A percentile compares a stretch with the other conserved stretches of the same genome.
phyloP scores from a whole-genome alignment of 1,140 invertebrate species.

The Nasonia vitripennis region DNA sequence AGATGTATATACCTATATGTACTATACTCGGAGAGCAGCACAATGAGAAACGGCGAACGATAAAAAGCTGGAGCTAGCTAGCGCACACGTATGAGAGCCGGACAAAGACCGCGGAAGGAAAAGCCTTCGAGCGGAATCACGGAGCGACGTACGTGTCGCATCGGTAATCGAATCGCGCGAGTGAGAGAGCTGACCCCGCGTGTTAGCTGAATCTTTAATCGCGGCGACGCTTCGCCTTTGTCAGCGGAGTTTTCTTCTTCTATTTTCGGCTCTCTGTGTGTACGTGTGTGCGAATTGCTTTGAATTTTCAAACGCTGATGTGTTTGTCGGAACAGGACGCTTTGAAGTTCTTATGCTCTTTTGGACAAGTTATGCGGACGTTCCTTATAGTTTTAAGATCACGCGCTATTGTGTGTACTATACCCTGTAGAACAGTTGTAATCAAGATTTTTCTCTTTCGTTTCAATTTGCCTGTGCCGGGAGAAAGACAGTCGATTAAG shows the following conservation, averaged over 20 bases:
- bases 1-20: background rate
- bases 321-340: no score
- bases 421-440: no score
- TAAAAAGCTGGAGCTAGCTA: background rate
- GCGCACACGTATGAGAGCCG: background rate
- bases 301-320: background rate
- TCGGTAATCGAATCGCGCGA: conserved; percentile 36
- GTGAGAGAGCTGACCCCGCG: background rate
- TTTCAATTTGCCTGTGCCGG: background rate
- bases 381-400: no score
- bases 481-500: background rate
- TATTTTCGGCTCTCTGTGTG: background rate
- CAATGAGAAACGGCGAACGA: background rate
- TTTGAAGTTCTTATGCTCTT: no score
- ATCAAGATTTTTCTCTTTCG: no score
- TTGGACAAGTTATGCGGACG: no score
- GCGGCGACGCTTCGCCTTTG: background rate
- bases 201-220: conserved; percentile 45
- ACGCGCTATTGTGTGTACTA: no score
- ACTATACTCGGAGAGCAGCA: background rate
- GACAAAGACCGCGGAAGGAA: conserved; percentile 14
- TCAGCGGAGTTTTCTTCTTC: background rate
- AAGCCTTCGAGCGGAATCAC: conserved; percentile 23
- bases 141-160: conserved; percentile 26
- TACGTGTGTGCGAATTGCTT: background rate